phyloP scores from a whole-genome alignment of 2,113 vertebrate genomes.

The Ctenodactylus gundi region DNA sequence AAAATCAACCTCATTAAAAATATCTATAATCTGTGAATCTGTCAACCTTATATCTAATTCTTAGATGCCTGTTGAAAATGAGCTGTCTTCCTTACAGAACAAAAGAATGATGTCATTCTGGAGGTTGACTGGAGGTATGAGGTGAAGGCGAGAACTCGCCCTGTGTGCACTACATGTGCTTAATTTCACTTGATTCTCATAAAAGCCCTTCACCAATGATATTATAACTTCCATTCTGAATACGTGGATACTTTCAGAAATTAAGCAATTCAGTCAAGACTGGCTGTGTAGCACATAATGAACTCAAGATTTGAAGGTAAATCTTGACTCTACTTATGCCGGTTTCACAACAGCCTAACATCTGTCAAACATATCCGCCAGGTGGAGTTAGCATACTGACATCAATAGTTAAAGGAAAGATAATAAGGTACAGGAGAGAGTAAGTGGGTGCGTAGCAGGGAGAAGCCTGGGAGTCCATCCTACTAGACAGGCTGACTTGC shows the following conservation, averaged over 20 bases:
- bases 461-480: not conserved
- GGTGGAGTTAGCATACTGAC: not conserved
- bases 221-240: not conserved
- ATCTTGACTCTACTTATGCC: not conserved
- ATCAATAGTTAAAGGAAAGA: not conserved
- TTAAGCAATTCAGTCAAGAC: not conserved
- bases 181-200: conserved; percentile 20
- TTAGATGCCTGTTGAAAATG: not conserved
- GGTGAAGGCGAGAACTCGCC: not conserved
- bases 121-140: not conserved
- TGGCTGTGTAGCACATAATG: not conserved
- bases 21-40: not conserved
- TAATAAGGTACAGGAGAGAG: not conserved
- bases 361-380: not conserved
- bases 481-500: not conserved
- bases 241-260: not conserved
- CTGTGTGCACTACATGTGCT: not conserved
- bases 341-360: not conserved
- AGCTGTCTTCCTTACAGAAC: not conserved
- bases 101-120: not conserved
- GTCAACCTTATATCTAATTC: not conserved
- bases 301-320: not conserved
- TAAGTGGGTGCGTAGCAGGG: not conserved
- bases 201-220: not conserved
- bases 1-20: not conserved